Conservation (phyloP, 1,140 invertebrate genomes). For the Zaprionus capensis region DNA sequence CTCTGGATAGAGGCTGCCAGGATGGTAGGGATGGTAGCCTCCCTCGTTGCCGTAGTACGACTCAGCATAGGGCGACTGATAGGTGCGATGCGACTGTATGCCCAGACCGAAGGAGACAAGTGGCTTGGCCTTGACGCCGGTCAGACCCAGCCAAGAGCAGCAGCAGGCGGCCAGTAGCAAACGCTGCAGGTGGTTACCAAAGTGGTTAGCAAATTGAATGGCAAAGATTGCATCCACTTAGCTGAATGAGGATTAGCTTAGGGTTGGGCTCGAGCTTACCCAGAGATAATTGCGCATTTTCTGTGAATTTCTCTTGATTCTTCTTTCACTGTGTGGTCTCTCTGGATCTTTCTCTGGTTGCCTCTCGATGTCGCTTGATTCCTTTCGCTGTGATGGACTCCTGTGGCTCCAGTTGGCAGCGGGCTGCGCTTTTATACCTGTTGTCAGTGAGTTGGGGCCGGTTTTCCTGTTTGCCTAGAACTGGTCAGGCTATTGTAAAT, state of each 20-base stretch:
- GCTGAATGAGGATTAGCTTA: not conserved
- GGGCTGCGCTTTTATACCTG: not conserved
- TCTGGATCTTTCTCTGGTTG: not conserved
- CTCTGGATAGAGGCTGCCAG: slow-evolving; percentile 30
- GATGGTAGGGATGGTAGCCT: slow-evolving; percentile 6
- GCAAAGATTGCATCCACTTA: slow-evolving; percentile 1
- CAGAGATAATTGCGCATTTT: slow-evolving; percentile 66
- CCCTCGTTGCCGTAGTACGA: slow-evolving; percentile 24
- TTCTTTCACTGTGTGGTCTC: not conserved
- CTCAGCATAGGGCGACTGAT: not conserved
- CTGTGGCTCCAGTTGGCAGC: not conserved
- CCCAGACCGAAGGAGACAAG: slow-evolving; percentile 57
- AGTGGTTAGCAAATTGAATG: slow-evolving; percentile 14
- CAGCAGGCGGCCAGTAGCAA: slow-evolving; percentile 38
- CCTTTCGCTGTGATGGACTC: not conserved
- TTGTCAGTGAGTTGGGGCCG: not conserved
- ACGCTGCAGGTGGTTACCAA: slow-evolving; percentile 26
- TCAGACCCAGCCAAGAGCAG: not conserved
- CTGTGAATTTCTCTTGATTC: slow-evolving; percentile 7
- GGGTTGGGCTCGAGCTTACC: slow-evolving; percentile 33
- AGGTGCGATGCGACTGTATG: slow-evolving; percentile 37
- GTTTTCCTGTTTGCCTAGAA: not conserved
- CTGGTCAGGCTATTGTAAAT: not conserved
- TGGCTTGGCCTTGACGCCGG: slow-evolving; percentile 54
- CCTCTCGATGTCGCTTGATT: not conserved